phyloP scores from a whole-genome alignment of 2,797 vertebrate genomes.

The Melanotaenia pygmaea region DNA sequence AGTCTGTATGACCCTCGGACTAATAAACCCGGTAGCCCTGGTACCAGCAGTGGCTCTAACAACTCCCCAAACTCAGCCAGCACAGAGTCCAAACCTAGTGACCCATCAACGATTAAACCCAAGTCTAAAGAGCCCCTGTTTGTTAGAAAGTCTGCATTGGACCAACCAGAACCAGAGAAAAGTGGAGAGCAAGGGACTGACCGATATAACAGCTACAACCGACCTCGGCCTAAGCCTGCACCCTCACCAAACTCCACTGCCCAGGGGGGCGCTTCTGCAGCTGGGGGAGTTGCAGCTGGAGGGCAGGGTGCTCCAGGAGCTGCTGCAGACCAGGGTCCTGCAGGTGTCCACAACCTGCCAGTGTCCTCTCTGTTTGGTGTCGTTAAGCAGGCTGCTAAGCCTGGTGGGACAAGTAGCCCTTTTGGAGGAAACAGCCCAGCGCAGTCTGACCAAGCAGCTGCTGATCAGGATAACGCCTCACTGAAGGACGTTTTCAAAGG shows the following conservation, averaged over 20 bases:
- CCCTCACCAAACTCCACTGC: conserved; percentile 69
- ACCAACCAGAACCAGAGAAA: conserved; percentile 88
- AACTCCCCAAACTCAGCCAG: conserved; percentile 66
- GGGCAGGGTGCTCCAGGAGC: conserved; percentile 40
- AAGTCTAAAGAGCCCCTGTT: conserved; percentile 92
- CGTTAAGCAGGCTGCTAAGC: conserved; percentile 86
- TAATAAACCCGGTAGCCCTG: conserved; percentile 80
- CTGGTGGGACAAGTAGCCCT: conserved; percentile 86
- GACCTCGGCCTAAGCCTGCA: conserved; percentile 87
- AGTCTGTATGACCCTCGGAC: conserved; percentile 94
- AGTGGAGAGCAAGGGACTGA: conserved; percentile 78
- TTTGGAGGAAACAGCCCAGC: conserved; percentile 91
- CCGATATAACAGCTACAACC: conserved; percentile 95
- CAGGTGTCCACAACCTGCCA: conserved; percentile 89
- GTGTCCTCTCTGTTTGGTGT: conserved; percentile 89
- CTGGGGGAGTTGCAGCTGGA: conserved; percentile 33
- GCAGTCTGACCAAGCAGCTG: conserved; percentile 68
- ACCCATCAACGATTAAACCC: conserved; percentile 69
- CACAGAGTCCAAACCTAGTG: conserved; percentile 76
- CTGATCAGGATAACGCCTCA: conserved; percentile 91
- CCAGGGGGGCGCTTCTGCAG: conserved; percentile 50
- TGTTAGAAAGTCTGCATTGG: conserved; percentile 90
- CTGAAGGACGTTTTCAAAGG: conserved; percentile 98
- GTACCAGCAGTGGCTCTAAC: conserved; percentile 57
- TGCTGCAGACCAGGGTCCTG: conserved; percentile 57